A percentile compares a stretch with the other conserved stretches of the same genome.
These are phyloP conservation scores for Pitangus sulphuratus DNA, from an alignment of 2,797 vertebrate genomes.

Conservation along the genomic window DNA sequence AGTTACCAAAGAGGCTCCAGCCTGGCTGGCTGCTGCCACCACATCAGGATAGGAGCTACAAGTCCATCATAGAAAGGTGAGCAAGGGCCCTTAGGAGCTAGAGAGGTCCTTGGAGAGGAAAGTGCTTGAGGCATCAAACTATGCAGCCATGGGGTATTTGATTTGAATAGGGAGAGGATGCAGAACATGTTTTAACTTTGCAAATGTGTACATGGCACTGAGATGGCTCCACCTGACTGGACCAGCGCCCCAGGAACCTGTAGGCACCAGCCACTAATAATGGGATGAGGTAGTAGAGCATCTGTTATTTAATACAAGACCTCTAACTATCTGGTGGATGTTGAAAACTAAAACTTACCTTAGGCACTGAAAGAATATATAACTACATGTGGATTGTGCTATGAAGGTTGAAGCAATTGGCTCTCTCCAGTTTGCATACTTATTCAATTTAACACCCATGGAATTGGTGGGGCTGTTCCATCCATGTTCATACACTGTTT, in stretches of 20 bases:
- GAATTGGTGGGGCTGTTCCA: background rate
- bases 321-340: background rate
- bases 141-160: accelerated
- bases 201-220: background rate
- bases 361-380: background rate
- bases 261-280: background rate
- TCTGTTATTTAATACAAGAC: background rate
- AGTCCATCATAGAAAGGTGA: background rate
- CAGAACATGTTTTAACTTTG: background rate
- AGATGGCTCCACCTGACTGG: background rate
- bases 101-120: background rate
- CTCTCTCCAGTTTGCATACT: background rate
- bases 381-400: background rate
- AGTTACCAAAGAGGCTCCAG: background rate
- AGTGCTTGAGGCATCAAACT: background rate
- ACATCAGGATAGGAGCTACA: background rate
- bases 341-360: background rate
- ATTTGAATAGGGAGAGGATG: background rate
- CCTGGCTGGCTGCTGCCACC: background rate
- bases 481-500: background rate
- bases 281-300: background rate
- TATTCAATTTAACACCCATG: background rate
- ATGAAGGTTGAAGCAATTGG: background rate
- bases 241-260: background rate
- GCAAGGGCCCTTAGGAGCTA: background rate